phyloP scores from a whole-genome alignment of 2,113 vertebrate species.

The Myotis yumanensis region DNA sequence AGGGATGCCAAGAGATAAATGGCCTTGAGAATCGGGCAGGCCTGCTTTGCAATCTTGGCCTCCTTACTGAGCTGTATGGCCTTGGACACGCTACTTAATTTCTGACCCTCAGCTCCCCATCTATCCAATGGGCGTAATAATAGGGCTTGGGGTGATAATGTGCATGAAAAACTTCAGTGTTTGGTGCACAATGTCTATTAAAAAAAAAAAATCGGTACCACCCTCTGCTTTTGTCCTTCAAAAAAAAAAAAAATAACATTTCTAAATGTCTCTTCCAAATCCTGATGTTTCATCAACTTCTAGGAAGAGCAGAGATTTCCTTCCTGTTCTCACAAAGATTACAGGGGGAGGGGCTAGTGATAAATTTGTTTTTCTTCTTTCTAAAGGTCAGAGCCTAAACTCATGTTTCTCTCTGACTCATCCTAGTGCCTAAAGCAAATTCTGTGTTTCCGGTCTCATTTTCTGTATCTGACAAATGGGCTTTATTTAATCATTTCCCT shows the following conservation, averaged over 20 bases:
- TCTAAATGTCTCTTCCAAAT: background rate
- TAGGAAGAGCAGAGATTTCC: background rate
- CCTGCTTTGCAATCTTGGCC: background rate
- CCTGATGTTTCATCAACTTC: background rate
- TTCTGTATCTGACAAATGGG: conserved; percentile 62
- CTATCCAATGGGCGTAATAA: background rate
- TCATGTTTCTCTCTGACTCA: conserved; percentile 63
- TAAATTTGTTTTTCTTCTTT: conserved; percentile 54
- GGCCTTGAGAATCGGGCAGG: background rate
- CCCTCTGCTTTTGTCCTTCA: background rate
- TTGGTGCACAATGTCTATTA: background rate
- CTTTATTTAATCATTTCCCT: background rate
- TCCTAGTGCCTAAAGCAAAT: conserved; percentile 14
- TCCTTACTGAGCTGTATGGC: background rate
- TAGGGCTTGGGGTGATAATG: background rate
- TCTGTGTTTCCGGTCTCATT: conserved; percentile 47
- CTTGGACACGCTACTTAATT: background rate
- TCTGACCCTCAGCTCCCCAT: background rate
- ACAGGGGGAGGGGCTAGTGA: background rate
- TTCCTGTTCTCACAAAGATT: conserved; percentile 30
- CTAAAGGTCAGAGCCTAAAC: conserved; percentile 37
- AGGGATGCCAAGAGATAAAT: background rate
- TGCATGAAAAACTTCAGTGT: background rate
- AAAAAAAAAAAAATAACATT: background rate
- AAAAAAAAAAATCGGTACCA: background rate